phyloP scores from a whole-genome alignment of 2,888 invertebrate genomes.

The Balanococcus diminutus region DNA sequence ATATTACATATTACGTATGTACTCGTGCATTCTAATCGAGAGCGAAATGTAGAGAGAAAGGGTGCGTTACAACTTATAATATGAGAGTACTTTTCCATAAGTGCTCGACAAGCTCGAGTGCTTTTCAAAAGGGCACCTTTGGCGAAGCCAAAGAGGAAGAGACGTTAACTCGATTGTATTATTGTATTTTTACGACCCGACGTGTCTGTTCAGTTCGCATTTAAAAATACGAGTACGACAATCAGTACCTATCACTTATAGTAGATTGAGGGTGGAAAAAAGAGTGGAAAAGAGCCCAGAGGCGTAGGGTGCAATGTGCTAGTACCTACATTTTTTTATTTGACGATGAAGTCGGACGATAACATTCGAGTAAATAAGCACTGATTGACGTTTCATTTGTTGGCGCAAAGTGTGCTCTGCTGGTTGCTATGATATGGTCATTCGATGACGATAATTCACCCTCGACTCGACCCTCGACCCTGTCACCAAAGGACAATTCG shows the following conservation, averaged over 20 bases:
- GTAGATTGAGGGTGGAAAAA: no score
- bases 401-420: not conserved
- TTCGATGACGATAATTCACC: not conserved
- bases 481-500: not conserved
- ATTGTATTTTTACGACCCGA: not conserved
- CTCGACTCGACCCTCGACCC: not conserved
- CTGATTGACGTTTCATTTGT: constrained; percentile 31
- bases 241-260: no score
- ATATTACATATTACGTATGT: not conserved
- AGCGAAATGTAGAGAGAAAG: not conserved
- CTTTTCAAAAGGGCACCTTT: not conserved
- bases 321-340: no score
- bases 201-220: not conserved
- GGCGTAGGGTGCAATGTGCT: no score
- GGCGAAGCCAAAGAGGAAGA: no score
- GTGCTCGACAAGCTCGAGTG: not conserved
- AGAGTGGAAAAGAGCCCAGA: not conserved
- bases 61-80: not conserved
- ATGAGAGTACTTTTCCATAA: not conserved
- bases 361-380: not conserved
- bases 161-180: not conserved
- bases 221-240: no score
- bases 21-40: no score
- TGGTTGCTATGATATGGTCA: constrained; percentile 16
- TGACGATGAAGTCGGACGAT: not conserved